Base-by-base conservation (phyloP, 1,140 invertebrate genomes). In the Maconellicoccus hirsutus region DNA sequence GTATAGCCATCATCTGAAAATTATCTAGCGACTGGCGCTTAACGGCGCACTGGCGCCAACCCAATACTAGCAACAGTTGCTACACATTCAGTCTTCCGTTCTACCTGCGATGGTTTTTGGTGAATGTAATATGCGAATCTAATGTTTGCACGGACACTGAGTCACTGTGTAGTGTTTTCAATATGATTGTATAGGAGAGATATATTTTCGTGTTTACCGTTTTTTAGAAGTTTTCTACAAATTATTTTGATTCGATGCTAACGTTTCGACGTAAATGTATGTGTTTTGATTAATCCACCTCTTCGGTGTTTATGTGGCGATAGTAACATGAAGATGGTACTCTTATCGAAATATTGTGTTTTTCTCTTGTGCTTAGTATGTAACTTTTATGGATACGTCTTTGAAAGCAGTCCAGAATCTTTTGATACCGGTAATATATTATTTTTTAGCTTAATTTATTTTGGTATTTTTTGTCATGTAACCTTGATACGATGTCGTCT, bases 31-130 rank as follows among this genome's bases (percentile, higher is more conserved):
- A 26, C 61, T 66, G 61, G 61, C 61, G 61, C 61, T 66, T 66
- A 66, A 66, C 61, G 25, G 61, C 61, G 61, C 61, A 66, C 61
- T 66, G 61, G 61, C 61, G 61, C 61, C 61, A 66, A 66, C 61
- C 22, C 2, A 66, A 25, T 66, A 66, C 16, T 66, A n/a, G n/a
- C n/a, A n/a, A n/a, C n/a, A n/a, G n/a, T n/a, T n/a, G n/a, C n/a
- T n/a, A n/a, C n/a, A n/a, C 8, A 26, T 2, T 66, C 61, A 25
- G 19, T 23, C 61, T 66, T 66, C 14, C 22, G 25, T 66, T 22
- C 61, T 25, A n/a, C n/a, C n/a, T n/a, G n/a, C n/a, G n/a, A n/a
- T n/a, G n/a, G n/a, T n/a, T n/a, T n/a, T n/a, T n/a, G n/a, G n/a
- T n/a, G n/a, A n/a, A n/a, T n/a, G n/a, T n/a, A n/a, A n/a, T n/a